A percentile compares a stretch with the other conserved stretches of the same genome.
phyloP scores from a whole-genome alignment of 2,797 vertebrate genomes.

The Okamejei kenojei region DNA sequence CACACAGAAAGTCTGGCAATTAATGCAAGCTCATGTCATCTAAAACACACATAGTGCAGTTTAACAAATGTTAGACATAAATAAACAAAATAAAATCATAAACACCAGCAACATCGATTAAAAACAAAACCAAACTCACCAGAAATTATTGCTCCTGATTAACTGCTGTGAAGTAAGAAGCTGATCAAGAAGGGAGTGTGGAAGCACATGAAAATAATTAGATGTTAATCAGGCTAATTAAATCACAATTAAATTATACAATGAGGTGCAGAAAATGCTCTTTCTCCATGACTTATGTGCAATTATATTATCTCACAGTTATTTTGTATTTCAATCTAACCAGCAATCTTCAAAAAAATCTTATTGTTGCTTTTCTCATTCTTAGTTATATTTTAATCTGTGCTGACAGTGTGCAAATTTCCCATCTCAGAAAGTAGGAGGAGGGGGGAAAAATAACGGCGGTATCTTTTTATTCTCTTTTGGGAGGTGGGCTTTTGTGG shows the following conservation, averaged over 20 bases:
- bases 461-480: too few relatives aligned
- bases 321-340: neutral
- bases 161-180: neutral
- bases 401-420: too few relatives aligned
- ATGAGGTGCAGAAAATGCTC: neutral
- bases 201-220: conserved; percentile 9
- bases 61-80: neutral
- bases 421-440: too few relatives aligned
- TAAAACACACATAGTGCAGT: neutral
- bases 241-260: neutral
- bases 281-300: neutral
- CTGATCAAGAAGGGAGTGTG: neutral
- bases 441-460: too few relatives aligned
- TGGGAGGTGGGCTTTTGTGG: too few relatives aligned
- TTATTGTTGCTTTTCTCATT: neutral
- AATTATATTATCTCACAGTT: neutral
- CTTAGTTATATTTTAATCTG: too few relatives aligned
- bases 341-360: neutral
- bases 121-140: neutral
- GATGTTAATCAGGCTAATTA: neutral
- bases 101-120: neutral
- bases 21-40: neutral
- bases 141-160: neutral
- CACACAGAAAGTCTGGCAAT: neutral
- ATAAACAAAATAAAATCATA: neutral